Evolutionary conservation across 2,113 vertebrate species (phyloP).

Genomic region (Erythrolamprus reginae): DNA sequence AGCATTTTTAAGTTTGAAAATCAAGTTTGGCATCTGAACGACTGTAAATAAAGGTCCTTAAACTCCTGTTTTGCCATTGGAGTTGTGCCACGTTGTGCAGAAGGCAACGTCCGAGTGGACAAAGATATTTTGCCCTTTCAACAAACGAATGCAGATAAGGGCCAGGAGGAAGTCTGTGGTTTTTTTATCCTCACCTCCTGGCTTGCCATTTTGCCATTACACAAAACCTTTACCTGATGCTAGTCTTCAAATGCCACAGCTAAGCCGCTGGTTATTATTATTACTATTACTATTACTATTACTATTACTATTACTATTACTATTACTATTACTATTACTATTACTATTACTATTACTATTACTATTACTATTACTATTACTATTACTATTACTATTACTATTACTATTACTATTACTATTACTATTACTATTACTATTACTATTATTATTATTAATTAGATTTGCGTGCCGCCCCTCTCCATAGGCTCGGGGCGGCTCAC

Average conservation of each 20-base stretch:
- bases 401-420: too few species aligned
- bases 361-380: too few species aligned
- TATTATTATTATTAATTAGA: too few species aligned
- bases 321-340: too few species aligned
- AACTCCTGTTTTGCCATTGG: slow-evolving; percentile 6
- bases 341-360: too few species aligned
- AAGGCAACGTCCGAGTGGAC: background rate
- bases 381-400: too few species aligned
- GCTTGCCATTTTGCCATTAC: background rate
- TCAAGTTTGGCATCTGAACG: background rate
- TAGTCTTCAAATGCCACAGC: background rate
- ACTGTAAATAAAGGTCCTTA: background rate
- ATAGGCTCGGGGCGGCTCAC: too few species aligned
- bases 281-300: too few species aligned
- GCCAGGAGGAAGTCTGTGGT: background rate
- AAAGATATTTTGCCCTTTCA: background rate
- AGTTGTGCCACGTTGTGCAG: background rate
- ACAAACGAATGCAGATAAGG: background rate
- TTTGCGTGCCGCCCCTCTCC: too few species aligned
- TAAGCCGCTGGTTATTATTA: background rate
- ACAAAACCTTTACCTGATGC: background rate
- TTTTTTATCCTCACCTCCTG: background rate
- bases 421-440: too few species aligned
- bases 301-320: too few species aligned
- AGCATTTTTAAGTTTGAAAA: too few species aligned